Percentiles rank a stretch among this genome's conserved stretches.
phyloP scores from a whole-genome alignment of 2,888 invertebrate species.

The Eremobia ochroleuca region DNA sequence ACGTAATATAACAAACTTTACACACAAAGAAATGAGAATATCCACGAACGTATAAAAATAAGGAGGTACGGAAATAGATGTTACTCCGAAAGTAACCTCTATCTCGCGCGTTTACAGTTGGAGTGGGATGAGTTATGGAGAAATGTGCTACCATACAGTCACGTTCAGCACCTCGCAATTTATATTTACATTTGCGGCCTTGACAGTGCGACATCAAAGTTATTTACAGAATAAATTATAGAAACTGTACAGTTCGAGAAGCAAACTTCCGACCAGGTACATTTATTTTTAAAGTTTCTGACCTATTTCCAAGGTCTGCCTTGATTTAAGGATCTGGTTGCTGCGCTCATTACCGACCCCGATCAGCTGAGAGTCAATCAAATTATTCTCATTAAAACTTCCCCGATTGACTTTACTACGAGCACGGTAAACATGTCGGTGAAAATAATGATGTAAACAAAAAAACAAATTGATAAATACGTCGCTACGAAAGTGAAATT shows the following conservation, averaged over 20 bases:
- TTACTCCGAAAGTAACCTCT: slow-evolving; percentile 68
- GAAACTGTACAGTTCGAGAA: slow-evolving; percentile 9
- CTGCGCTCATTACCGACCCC: slow-evolving; percentile 56
- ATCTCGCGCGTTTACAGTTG: slow-evolving; percentile 57
- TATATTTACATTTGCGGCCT: slow-evolving; percentile 64
- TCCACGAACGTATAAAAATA: slow-evolving; percentile 69
- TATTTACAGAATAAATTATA: slow-evolving; percentile 39
- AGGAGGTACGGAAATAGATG: slow-evolving; percentile 71
- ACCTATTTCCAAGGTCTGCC: slow-evolving; percentile 27
- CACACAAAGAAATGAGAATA: slow-evolving; percentile 71
- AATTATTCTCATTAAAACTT: slow-evolving; percentile 66
- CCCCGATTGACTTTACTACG: slow-evolving; percentile 26
- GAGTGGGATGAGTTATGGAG: slow-evolving; percentile 68
- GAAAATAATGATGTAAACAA: slow-evolving; percentile 61
- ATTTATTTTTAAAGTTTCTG: not conserved
- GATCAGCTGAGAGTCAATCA: slow-evolving; percentile 46
- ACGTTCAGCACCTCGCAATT: slow-evolving; percentile 66
- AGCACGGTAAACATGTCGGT: slow-evolving; percentile 47
- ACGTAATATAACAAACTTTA: slow-evolving; percentile 68
- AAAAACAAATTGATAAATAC: slow-evolving; percentile 55
- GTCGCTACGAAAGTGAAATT: slow-evolving; percentile 65
- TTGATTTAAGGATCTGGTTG: slow-evolving; percentile 38
- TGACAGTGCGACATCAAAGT: slow-evolving; percentile 59
- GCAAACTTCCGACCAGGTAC: slow-evolving; percentile 15
- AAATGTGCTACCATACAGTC: slow-evolving; percentile 65